phyloP scores from a whole-genome alignment of 2,113 vertebrate genomes.

The Girardinichthys multiradiatus region DNA sequence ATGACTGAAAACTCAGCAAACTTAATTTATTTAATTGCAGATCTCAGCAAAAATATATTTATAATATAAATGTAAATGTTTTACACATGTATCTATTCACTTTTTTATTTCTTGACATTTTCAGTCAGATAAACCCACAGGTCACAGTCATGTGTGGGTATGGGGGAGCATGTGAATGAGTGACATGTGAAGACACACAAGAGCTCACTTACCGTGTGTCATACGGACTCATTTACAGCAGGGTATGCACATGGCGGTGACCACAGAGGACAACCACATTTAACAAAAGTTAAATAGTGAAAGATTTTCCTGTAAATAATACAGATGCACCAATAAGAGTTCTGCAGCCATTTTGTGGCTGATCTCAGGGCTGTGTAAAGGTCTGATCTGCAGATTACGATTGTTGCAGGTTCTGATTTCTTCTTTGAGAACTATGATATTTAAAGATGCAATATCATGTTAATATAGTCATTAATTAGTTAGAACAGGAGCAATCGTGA shows the following conservation, averaged over 20 bases:
- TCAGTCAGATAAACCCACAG: background rate
- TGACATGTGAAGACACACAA: background rate
- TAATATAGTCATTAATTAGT: too few relatives aligned
- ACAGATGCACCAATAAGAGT: too few relatives aligned
- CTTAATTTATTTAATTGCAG: background rate
- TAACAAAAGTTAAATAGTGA: background rate
- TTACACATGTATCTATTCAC: too few relatives aligned
- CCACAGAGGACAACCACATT: background rate
- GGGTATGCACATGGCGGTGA: background rate
- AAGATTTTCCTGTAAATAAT: background rate
- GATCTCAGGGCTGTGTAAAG: too few relatives aligned
- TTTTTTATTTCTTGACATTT: background rate
- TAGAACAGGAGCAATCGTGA: too few relatives aligned
- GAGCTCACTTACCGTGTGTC: background rate
- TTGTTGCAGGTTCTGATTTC: too few relatives aligned
- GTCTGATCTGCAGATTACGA: too few relatives aligned
- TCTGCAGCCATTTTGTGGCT: background rate
- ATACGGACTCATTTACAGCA: background rate
- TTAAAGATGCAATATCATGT: too few relatives aligned
- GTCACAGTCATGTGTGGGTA: background rate
- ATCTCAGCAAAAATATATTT: background rate
- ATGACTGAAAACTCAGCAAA: background rate
- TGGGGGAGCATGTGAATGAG: background rate
- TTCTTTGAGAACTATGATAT: too few relatives aligned
- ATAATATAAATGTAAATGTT: background rate